Evolutionary conservation across 2,113 vertebrate genomes (phyloP), one percentile per base, ranked within the genome.

Genomic region (Chaetodon trifascialis): DNA sequence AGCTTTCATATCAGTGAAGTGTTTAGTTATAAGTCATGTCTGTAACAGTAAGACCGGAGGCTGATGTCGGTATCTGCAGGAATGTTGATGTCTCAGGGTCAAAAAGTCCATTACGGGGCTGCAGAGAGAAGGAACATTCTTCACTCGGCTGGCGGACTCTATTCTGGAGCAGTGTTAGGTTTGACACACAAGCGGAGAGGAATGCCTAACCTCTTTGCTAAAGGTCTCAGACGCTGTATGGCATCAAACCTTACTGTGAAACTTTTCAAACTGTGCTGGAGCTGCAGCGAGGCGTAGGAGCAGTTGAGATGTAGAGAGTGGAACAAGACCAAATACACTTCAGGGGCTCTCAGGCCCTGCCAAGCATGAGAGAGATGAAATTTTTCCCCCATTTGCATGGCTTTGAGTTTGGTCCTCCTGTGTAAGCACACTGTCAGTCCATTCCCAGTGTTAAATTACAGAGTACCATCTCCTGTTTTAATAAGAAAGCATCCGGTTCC

Each of bases 181-280:
- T 88, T 89, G 80, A 89, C 93, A 92, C 79, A 81, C 83, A 76
- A 25, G 67, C 88, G 56, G 81, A 76, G 69, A 92, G 91, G 89
- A 94, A 94, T 91, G 82, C 90, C 67, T 65, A 86, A 83, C 88
- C 84, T 90, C 82, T 80, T 58, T 76, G 89, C 88, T 88, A 90
- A 92, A 86, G 89, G 74, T 83, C 75, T 77, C 23, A 36, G 74
- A 60, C 49, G 2, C 65, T 11, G 73, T 0, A 70, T 63, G 80
- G 87, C 75, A 88, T 92, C 86, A 63, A 77, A 93, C 85, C 83
- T 88, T 14, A 1, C 87, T 90, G 90, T 82, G 91, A 91, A 92
- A 89, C 73, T 86, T 79, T 85, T 79, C 71, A 83, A 73, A 74
- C 79, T 75, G 64, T 36, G 60, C 47, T 47, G 5, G 2, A 69